phyloP scores from a whole-genome alignment of 2,888 invertebrate species.

The Dicroscelio sp. region DNA sequence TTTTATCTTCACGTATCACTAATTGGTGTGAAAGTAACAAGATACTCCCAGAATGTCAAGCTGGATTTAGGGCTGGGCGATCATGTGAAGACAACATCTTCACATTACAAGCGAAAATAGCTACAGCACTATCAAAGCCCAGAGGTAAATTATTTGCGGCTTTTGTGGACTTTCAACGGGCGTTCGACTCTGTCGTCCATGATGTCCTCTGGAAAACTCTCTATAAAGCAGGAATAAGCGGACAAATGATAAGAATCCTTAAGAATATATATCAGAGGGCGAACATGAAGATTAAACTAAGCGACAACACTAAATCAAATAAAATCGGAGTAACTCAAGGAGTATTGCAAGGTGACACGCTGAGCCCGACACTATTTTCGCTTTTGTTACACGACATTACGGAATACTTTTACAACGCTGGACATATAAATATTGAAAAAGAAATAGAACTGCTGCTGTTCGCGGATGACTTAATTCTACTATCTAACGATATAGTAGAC shows the following conservation, averaged over 20 bases:
- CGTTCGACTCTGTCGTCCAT: constrained; percentile 81
- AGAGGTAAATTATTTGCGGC: constrained; percentile 74
- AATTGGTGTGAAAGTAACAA: too few species aligned
- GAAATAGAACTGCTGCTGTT: constrained; percentile 55
- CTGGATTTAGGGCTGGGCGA: too few species aligned
- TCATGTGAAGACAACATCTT: too few species aligned
- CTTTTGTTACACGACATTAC: constrained; percentile 37
- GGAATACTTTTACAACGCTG: constrained; percentile 15
- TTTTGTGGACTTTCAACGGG: constrained; percentile 82
- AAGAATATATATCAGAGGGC: constrained; percentile 67
- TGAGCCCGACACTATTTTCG: constrained; percentile 31
- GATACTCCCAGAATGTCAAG: too few species aligned
- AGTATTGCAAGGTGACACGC: constrained; percentile 30
- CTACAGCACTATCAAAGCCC: too few species aligned
- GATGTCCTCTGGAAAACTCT: constrained; percentile 72
- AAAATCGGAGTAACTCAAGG: constrained; percentile 56
- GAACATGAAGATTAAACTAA: constrained; percentile 49
- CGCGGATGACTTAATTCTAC: constrained; percentile 54
- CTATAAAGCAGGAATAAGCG: constrained; percentile 64
- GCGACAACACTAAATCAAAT: constrained; percentile 14
- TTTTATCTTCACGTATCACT: too few species aligned
- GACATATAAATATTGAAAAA: neutral
- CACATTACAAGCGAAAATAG: too few species aligned
- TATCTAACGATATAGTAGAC: constrained; percentile 7
- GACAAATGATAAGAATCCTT: constrained; percentile 63